phyloP scores from a whole-genome alignment of 2,888 invertebrate species.

The Branchellion lobata region DNA sequence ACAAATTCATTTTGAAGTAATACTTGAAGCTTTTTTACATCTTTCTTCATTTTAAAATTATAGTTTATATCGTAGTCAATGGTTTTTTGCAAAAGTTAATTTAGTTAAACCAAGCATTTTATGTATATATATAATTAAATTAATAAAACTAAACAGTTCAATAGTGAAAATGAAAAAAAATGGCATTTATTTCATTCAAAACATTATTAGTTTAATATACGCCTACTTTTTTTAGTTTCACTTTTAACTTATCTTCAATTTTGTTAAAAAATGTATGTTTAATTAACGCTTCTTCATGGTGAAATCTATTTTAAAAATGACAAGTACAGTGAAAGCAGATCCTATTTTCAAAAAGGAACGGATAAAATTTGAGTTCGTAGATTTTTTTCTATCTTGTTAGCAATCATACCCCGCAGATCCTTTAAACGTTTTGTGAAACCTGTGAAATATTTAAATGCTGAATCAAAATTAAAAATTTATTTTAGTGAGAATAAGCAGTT shows the following conservation, averaged over 20 bases:
- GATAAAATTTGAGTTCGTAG: slow-evolving; percentile 60
- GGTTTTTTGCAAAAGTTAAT: slow-evolving; percentile 20
- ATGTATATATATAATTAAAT: background rate
- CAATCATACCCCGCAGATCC: background rate
- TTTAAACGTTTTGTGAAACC: too few species aligned
- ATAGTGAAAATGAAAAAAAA: too few species aligned
- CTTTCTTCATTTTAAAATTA: slow-evolving; percentile 9
- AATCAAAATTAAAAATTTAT: too few species aligned
- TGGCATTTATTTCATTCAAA: too few species aligned
- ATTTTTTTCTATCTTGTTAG: background rate
- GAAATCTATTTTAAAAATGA: too few species aligned
- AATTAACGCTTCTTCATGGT: too few species aligned
- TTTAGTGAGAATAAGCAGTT: too few species aligned
- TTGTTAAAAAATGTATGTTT: too few species aligned
- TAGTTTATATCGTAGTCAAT: slow-evolving; percentile 8
- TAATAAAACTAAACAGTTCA: too few species aligned
- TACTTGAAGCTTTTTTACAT: background rate
- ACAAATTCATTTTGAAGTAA: slow-evolving; percentile 3
- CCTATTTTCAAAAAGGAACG: slow-evolving; percentile 81
- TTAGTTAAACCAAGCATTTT: background rate
- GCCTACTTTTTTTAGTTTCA: background rate
- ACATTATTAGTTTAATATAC: background rate
- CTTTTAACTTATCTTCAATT: too few species aligned
- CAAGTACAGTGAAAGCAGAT: slow-evolving; percentile 62
- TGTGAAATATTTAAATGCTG: too few species aligned